Conservation (phyloP, 1,140 invertebrate species). For the Bombus sibiricus region DNA sequence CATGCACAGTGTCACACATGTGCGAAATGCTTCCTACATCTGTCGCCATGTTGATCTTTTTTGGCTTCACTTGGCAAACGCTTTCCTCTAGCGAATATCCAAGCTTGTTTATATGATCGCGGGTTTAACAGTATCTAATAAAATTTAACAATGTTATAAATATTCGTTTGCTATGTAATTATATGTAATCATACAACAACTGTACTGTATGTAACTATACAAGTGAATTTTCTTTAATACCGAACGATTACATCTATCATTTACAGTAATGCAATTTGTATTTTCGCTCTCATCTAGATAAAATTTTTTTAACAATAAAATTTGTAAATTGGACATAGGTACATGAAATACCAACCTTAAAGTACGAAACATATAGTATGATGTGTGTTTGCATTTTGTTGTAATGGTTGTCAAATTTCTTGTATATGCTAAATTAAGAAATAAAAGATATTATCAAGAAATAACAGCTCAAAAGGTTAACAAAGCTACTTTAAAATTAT, state of each 20-base stretch:
- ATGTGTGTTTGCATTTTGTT: neutral
- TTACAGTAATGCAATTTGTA: neutral
- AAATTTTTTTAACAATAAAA: neutral
- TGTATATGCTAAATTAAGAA: neutral
- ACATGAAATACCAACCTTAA: neutral
- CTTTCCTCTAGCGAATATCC: too few relatives aligned
- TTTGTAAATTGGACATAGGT: neutral
- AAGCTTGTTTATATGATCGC: too few relatives aligned
- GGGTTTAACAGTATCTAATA: neutral
- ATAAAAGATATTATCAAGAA: neutral
- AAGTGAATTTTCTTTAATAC: neutral
- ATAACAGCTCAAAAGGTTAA: neutral
- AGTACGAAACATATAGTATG: neutral
- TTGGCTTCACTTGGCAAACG: too few relatives aligned
- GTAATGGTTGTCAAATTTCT: slow-evolving; percentile 4
- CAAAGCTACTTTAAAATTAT: neutral
- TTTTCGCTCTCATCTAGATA: neutral
- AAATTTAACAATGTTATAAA: neutral
- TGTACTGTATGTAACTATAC: neutral
- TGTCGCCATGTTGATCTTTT: too few relatives aligned
- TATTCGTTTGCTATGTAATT: neutral
- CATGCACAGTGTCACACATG: too few relatives aligned
- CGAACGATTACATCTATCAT: neutral
- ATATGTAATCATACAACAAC: too few relatives aligned
- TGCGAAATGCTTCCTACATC: too few relatives aligned